Evolutionary conservation across 2,113 vertebrate genomes (phyloP), one percentile per base, ranked within the genome.

Genomic region (Cebidichthys violaceus): DNA sequence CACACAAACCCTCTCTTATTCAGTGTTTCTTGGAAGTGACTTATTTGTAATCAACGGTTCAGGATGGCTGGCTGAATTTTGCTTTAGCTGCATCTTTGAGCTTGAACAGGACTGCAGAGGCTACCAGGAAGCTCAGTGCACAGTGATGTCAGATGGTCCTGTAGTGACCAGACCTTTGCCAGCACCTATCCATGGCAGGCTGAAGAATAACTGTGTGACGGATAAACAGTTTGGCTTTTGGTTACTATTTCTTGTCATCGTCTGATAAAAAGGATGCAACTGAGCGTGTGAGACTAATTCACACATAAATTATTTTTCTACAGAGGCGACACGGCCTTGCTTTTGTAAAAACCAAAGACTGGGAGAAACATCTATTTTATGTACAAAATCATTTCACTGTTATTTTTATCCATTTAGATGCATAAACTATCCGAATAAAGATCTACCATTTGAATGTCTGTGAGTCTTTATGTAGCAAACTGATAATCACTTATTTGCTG

Each of bases 291-390:
- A 77, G 41, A 79, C 6, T 74, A 77, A 93, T 83, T 88, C 75
- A 89, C 69, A 84, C 65, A 81, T 37, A 82, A 88, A 90, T 86
- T 93, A 91, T 94, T 93, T 94, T 95, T 94, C 83, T 94, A 94
- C 69, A 78, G 75, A 78, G 81, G 73, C 61, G 22, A 79, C 55
- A 2, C 70, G 24, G 43, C 75, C 75, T 84, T 24, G 22, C 81
- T 90, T 93, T 92, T 87, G 80, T 82, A 89, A 89, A 86, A 92
- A 94, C 92, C 92, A 94, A 95, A 95, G 92, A 91, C 20, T 35
- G 73, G 88, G 74, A 85, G 55, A 88, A 86, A 59, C 54, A 85
- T 88, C 82, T 92, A 94, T 94, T 94, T 95, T 95, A 82, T 91
- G 84, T 88, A 84, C 54, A 60, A 75, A 86, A 85, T 79, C 55